Percentiles rank a stretch among this genome's conserved stretches.
These are phyloP conservation scores for Saguinus midas DNA, from an alignment of 2,113 vertebrate species.

Conservation along the genomic window DNA sequence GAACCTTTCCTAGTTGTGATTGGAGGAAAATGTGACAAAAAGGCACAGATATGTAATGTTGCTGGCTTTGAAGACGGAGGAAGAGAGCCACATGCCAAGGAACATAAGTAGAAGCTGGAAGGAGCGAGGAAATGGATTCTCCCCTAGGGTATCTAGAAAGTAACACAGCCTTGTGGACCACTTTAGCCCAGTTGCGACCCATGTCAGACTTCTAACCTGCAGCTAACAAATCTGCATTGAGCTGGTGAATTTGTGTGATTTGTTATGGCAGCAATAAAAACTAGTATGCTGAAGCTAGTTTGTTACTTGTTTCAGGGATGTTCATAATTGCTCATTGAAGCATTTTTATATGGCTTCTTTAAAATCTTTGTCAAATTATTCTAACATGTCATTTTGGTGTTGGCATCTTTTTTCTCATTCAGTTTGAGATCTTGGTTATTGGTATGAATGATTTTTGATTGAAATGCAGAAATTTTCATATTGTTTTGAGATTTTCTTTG, in stretches of 20 bases:
- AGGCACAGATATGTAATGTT: neutral
- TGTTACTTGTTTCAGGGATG: neutral
- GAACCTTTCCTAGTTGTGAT: neutral
- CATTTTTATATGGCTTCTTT: neutral
- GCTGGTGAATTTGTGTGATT: neutral
- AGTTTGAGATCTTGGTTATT: neutral
- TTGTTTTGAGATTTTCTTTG: neutral
- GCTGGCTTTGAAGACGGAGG: neutral
- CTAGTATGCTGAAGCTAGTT: neutral
- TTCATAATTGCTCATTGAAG: neutral
- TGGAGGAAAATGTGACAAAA: neutral
- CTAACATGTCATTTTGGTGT: neutral
- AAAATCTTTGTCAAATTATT: neutral
- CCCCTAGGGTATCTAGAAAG: neutral
- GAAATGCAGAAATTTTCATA: neutral
- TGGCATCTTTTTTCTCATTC: neutral
- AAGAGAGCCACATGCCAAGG: neutral
- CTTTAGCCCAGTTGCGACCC: neutral
- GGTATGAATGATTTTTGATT: neutral
- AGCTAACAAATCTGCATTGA: neutral
- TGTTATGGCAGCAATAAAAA: neutral
- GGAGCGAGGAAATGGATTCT: neutral
- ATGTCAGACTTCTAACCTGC: neutral
- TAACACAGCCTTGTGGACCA: neutral
- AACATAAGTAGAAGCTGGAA: neutral